Evolutionary conservation across 2,113 vertebrate species (phyloP).

Genomic region (Vicugna pacos): DNA sequence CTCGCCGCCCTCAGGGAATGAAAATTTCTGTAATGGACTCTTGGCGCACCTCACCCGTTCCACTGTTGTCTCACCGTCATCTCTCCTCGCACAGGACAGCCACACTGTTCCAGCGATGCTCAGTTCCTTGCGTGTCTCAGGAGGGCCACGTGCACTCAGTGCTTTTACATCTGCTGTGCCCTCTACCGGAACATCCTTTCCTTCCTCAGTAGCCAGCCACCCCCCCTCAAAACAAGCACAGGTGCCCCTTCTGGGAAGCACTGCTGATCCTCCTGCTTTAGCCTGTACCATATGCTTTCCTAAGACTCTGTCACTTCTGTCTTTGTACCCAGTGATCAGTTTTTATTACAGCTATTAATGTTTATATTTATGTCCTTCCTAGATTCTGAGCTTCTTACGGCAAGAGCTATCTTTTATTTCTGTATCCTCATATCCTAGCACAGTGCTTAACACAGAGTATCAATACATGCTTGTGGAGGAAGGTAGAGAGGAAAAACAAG

Average conservation of each 20-base stretch:
- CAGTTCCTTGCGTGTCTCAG: neutral
- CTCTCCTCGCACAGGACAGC: neutral
- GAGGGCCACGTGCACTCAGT: accelerated
- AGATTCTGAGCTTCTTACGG: constrained; percentile 23
- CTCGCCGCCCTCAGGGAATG: neutral
- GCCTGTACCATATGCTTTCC: neutral
- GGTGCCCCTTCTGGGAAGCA: neutral
- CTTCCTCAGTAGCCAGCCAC: neutral
- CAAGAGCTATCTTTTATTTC: neutral
- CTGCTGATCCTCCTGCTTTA: neutral
- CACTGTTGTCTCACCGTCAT: neutral
- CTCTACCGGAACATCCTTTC: neutral
- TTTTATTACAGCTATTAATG: neutral
- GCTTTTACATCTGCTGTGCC: neutral
- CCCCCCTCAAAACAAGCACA: neutral
- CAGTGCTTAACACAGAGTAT: neutral
- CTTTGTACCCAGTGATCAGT: neutral
- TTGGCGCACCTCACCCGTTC: neutral
- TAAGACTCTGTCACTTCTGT: neutral
- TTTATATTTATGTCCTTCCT: neutral
- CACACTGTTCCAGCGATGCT: neutral
- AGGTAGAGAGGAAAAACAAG: neutral
- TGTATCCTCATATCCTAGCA: neutral
- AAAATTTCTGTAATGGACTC: neutral
- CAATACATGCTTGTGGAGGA: neutral